Evolutionary conservation across 2,113 vertebrate species (phyloP).

Genomic region (Ursus arctos): DNA sequence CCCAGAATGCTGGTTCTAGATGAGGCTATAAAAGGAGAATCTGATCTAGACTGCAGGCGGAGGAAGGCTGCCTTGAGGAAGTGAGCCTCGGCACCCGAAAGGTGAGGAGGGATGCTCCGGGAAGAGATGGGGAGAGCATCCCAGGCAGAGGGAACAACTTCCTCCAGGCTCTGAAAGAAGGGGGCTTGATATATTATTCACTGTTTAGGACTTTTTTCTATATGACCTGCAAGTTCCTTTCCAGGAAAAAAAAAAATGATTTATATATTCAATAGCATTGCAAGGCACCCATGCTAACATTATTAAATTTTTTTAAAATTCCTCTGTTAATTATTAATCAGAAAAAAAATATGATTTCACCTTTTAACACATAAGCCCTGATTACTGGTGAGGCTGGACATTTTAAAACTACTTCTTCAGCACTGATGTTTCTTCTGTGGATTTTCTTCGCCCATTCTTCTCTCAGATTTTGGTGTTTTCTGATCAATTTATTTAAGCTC

Average conservation of each 20-base stretch:
- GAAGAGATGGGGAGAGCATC: not conserved
- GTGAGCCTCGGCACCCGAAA: not conserved
- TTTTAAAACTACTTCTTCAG: not conserved
- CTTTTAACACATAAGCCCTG: not conserved
- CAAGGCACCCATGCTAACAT: not conserved
- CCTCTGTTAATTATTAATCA: not conserved
- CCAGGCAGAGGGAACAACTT: not conserved
- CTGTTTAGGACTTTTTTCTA: not conserved
- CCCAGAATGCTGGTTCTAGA: not conserved
- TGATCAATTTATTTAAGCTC: not conserved
- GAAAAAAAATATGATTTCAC: not conserved
- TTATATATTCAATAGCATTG: not conserved
- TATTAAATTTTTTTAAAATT: not conserved
- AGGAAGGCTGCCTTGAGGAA: not conserved
- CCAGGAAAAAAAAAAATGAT: not conserved
- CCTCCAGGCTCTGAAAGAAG: not conserved
- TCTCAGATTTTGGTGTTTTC: constrained; percentile 10
- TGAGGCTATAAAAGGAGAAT: not conserved
- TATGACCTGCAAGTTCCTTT: not conserved
- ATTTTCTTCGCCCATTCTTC: not conserved
- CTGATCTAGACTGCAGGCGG: not conserved
- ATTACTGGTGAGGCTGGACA: not conserved
- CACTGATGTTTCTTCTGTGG: not conserved
- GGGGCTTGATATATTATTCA: not conserved
- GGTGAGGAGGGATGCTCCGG: not conserved